Evolutionary conservation across 2,797 vertebrate species (phyloP), one percentile per base, ranked within the genome.

Genomic region (Avahi laniger): DNA sequence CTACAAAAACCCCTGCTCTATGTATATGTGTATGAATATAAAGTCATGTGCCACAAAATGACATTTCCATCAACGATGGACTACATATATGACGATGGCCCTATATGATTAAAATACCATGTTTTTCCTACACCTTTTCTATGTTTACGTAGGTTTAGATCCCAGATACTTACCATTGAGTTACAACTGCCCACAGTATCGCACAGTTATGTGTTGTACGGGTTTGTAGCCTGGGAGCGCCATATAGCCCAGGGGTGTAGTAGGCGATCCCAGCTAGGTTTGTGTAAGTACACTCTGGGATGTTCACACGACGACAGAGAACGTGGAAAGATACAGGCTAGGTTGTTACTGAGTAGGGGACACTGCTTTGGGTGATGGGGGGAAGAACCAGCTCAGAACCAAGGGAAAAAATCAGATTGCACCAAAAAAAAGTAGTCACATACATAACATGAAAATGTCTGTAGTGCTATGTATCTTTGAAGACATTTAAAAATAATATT

Each of bases 81-180:
- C 30, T 33, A 50, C 72, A 50, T 10, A 48, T 75, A 50, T 2
- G 46, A 46, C 28, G 0, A 48, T 20, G 30, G 72, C 18, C 28
- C 30, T 5, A 2, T 33, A 48, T 33, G 9, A 75, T 2, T 75
- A 30, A 20, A 50, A 22, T 5, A 10, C 17, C 10, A 1, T 75
- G 6, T 22, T 75, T 75, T 46, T 72, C 33, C 30, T 33, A 33
- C 28, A 63, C 13, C 26, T 43, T 73, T 73, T 48, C 72, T 33
- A 30, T 73, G 72, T 73, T 30, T 73, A 73, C 43, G 28, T 57
- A 30, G 46, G 43, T 73, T 30, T 73, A 73, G 72, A 59, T 57
- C 11, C 54, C 28, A 73, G 26, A 73, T 46, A 73, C 28, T 0
- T 9, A 46, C 2, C 0, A 7, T 2, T 9, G 7, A 26, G 24